These are phyloP conservation scores for Caloenas nicobarica DNA, from an alignment of 2,113 vertebrate species.

Conservation along the genomic window DNA sequence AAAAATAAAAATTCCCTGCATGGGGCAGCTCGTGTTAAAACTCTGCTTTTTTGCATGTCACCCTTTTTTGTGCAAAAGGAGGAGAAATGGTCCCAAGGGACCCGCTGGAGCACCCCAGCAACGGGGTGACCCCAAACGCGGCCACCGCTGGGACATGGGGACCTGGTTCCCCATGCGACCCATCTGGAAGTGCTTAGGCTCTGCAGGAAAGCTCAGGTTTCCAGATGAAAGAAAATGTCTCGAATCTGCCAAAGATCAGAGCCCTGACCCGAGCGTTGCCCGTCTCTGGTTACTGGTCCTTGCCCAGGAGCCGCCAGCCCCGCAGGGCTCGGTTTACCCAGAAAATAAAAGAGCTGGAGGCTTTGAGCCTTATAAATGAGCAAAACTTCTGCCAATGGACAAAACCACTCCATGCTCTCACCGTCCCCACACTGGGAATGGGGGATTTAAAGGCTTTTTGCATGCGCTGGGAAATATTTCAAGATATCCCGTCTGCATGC, in stretches of 20 bases:
- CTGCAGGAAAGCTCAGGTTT: background rate
- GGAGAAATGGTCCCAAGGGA: background rate
- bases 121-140: accelerated
- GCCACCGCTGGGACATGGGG: background rate
- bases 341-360: background rate
- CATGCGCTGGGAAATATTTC: accelerated
- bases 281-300: background rate
- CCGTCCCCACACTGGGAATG: accelerated
- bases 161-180: accelerated
- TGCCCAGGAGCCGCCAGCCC: background rate
- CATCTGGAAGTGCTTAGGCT: background rate
- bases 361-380: background rate
- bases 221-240: background rate
- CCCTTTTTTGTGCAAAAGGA: background rate
- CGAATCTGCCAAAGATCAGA: background rate
- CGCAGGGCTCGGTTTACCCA: background rate
- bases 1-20: too few species aligned
- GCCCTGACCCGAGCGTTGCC: background rate
- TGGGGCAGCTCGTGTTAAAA: accelerated
- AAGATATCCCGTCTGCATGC: background rate
- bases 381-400: background rate
- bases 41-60: too few species aligned
- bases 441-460: background rate
- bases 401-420: accelerated
- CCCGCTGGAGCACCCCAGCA: background rate